Conservation (phyloP, 1,140 invertebrate species). For the Goniozus legneri region DNA sequence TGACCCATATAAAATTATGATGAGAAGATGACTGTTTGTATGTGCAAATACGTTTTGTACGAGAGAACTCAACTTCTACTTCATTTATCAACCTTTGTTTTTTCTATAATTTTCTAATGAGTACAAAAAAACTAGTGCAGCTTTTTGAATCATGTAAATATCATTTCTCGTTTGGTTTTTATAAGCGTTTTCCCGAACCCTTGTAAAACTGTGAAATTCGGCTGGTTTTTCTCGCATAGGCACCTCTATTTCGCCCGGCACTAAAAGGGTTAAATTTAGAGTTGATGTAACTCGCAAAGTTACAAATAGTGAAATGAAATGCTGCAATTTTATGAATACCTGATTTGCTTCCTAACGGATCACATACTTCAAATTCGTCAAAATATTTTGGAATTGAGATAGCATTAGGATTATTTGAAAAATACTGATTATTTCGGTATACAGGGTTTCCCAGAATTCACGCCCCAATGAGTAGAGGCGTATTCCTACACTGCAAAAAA, state of each 20-base stretch:
- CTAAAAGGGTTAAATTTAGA: not conserved
- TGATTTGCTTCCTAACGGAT: too few relatives aligned
- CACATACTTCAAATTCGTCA: too few relatives aligned
- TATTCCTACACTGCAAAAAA: too few relatives aligned
- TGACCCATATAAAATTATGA: constrained; percentile 11
- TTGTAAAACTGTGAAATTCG: constrained; percentile 4
- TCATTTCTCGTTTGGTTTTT: constrained; percentile 6
- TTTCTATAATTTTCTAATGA: constrained; percentile 9
- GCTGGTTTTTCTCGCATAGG: constrained; percentile 8
- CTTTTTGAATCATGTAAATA: constrained; percentile 13
- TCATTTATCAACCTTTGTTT: constrained; percentile 7
- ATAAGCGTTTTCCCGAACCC: not conserved
- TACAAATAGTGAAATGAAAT: too few relatives aligned
- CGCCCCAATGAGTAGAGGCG: too few relatives aligned
- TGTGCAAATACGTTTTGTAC: constrained; percentile 10
- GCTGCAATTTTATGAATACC: too few relatives aligned
- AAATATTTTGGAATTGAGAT: too few relatives aligned
- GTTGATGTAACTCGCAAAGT: too few relatives aligned
- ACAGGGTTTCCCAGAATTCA: too few relatives aligned
- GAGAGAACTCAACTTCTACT: constrained; percentile 11
- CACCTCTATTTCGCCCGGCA: constrained; percentile 1
- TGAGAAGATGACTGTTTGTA: constrained; percentile 9
- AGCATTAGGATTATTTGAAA: too few relatives aligned
- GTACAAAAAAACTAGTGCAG: constrained; percentile 5
- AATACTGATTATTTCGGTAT: too few relatives aligned